Conservation (phyloP, 2,113 vertebrate species). For the Serilophus lunatus region DNA sequence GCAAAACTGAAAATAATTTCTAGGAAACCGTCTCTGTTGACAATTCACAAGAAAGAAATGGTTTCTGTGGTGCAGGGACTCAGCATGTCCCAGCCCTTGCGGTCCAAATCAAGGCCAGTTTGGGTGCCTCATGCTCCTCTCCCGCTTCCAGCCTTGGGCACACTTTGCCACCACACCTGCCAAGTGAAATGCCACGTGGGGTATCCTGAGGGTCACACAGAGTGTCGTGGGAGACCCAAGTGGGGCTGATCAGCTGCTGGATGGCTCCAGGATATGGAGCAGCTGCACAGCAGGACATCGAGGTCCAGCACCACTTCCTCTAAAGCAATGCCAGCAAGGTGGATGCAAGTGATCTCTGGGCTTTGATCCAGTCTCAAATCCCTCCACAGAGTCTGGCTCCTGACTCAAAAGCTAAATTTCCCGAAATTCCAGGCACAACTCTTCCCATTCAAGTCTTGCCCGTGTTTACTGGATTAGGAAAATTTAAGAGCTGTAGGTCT, state of each 20-base stretch:
- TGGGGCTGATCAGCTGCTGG: neutral
- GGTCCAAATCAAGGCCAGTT: neutral
- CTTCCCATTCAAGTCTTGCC: neutral
- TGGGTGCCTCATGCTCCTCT: neutral
- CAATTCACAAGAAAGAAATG: neutral
- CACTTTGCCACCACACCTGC: neutral
- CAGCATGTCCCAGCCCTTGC: neutral
- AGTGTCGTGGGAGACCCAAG: fast-evolving
- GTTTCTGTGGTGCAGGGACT: neutral
- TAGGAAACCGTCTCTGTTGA: neutral
- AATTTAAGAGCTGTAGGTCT: neutral
- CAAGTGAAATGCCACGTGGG: neutral
- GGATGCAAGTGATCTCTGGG: neutral
- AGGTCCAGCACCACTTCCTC: neutral
- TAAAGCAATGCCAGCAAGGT: neutral
- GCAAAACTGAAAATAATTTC: neutral
- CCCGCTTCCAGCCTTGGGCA: neutral
- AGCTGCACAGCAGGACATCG: neutral
- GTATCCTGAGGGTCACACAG: neutral
- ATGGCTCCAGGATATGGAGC: fast-evolving
- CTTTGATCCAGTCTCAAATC: neutral
- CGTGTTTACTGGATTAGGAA: neutral
- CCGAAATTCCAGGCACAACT: neutral
- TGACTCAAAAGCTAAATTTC: neutral
- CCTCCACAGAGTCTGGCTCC: neutral